phyloP scores from a whole-genome alignment of 2,888 invertebrate species.

The Chouioia cunea region DNA sequence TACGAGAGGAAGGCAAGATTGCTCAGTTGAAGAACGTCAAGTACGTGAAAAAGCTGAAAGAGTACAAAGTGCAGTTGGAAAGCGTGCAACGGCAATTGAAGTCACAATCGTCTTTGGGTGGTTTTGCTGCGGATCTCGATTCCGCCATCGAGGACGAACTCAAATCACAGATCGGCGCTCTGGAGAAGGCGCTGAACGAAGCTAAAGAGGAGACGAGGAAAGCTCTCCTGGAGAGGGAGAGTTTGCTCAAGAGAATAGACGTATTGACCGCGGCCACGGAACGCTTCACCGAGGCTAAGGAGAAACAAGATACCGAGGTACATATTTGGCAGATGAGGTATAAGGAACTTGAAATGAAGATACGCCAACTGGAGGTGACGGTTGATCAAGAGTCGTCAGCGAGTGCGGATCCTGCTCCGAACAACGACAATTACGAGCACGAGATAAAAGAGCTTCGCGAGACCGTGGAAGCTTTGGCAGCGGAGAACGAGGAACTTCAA shows the following conservation, averaged over 20 bases:
- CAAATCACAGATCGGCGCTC: slow-evolving; percentile 75
- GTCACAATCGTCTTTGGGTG: slow-evolving; percentile 70
- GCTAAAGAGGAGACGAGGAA: slow-evolving; percentile 73
- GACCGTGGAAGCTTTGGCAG: slow-evolving; percentile 73
- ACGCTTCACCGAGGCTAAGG: slow-evolving; percentile 83
- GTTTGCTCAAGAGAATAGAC: slow-evolving; percentile 79
- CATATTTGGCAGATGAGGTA: slow-evolving; percentile 80
- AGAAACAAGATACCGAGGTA: slow-evolving; percentile 83
- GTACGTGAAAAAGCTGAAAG: slow-evolving; percentile 86
- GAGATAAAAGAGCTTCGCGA: slow-evolving; percentile 71
- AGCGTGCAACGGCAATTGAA: slow-evolving; percentile 72
- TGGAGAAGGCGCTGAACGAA: slow-evolving; percentile 78
- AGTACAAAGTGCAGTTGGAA: slow-evolving; percentile 80
- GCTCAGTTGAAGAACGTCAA: slow-evolving; percentile 81
- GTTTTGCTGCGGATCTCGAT: slow-evolving; percentile 73
- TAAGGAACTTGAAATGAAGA: slow-evolving; percentile 77
- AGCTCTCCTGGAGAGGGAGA: slow-evolving; percentile 77
- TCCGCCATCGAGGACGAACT: slow-evolving; percentile 85
- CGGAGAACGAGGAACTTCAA: slow-evolving; percentile 75
- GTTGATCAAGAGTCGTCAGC: slow-evolving; percentile 16
- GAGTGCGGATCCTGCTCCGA: neutral
- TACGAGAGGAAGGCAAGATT: slow-evolving; percentile 75
- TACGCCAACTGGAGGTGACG: slow-evolving; percentile 66
- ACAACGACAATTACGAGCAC: slow-evolving; percentile 52
- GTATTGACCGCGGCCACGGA: slow-evolving; percentile 82